Conservation (phyloP, 2,113 vertebrate species). For the Coptodon rendalli region DNA sequence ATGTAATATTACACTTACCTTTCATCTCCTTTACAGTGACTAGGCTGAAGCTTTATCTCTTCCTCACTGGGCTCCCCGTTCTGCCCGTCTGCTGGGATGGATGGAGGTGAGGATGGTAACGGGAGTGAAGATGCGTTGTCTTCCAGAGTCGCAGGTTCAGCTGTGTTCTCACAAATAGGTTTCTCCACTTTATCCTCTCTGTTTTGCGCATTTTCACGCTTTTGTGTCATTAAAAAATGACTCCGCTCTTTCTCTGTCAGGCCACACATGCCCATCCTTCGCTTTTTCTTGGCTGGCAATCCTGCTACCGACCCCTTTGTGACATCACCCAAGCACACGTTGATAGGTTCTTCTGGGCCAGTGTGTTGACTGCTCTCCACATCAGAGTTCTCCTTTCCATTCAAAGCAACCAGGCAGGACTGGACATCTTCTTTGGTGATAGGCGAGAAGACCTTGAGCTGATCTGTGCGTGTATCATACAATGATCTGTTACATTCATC, state of each 20-base stretch:
- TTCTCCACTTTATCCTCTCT: not conserved
- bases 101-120: not conserved
- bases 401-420: not conserved
- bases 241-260: slow-evolving; percentile 39
- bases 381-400: not conserved
- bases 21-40: not conserved
- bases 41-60: not conserved
- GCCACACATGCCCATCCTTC: slow-evolving; percentile 62
- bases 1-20: slow-evolving; percentile 11
- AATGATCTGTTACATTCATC: not conserved
- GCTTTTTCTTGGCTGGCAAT: slow-evolving; percentile 47
- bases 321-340: not conserved
- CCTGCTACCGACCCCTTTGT: not conserved
- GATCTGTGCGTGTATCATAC: not conserved
- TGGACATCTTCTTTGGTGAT: not conserved
- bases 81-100: not conserved
- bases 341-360: not conserved
- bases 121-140: not conserved
- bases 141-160: not conserved
- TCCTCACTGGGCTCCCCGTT: not conserved
- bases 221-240: slow-evolving; percentile 11
- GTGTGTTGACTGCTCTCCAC: not conserved
- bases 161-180: not conserved
- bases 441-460: not conserved
- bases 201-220: not conserved